These are phyloP conservation scores for Drosophila mauritiana DNA, from an alignment of 1,140 invertebrate genomes.

Conservation along the genomic window DNA sequence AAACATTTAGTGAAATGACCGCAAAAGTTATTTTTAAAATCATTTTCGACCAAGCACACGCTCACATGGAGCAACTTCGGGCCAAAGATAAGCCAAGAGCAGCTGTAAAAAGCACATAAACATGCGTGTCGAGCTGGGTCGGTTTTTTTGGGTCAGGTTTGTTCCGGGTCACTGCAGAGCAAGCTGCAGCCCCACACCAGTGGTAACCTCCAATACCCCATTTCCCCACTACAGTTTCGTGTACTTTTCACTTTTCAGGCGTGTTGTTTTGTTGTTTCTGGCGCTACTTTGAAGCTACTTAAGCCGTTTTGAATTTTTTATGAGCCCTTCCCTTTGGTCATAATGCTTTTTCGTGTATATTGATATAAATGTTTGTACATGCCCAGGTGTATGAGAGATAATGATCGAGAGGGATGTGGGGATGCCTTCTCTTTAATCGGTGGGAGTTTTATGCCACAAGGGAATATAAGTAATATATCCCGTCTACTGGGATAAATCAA, in stretches of 20 bases:
- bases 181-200: slow-evolving; percentile 14
- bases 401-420: not conserved
- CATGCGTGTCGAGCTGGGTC: slow-evolving; percentile 68
- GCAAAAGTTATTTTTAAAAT: slow-evolving; percentile 79
- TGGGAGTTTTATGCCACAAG: slow-evolving; percentile 8
- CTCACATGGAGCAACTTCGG: slow-evolving; percentile 40
- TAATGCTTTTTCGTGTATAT: slow-evolving; percentile 71
- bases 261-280: slow-evolving; percentile 31
- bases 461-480: not conserved
- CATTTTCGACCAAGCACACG: slow-evolving; percentile 46
- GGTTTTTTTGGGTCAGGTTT: slow-evolving; percentile 12
- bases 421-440: not conserved
- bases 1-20: slow-evolving; percentile 78
- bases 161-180: slow-evolving; percentile 45
- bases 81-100: slow-evolving; percentile 68
- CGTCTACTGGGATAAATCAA: slow-evolving; percentile 5
- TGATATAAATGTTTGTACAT: slow-evolving; percentile 72
- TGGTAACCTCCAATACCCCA: not conserved
- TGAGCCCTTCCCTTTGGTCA: slow-evolving; percentile 59
- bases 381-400: slow-evolving; percentile 17
- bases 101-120: slow-evolving; percentile 81
- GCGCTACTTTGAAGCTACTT: slow-evolving; percentile 75
- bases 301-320: slow-evolving; percentile 80
- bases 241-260: slow-evolving; percentile 63
- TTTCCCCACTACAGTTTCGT: slow-evolving; percentile 24